Evolutionary conservation across 2,888 invertebrate species (phyloP).

Genomic region (Coelinius sp.): DNA sequence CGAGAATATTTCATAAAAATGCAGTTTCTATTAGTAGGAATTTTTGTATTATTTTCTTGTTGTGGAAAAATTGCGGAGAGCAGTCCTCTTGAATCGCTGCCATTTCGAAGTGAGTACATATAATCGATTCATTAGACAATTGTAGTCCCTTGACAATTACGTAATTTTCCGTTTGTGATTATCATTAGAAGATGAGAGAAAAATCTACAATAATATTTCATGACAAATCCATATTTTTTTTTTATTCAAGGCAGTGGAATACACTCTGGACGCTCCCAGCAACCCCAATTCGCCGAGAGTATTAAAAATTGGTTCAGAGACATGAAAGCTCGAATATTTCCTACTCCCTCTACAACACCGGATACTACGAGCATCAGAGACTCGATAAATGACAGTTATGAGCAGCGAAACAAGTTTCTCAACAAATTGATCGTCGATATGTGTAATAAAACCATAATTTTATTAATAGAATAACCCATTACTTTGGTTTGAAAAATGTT

Average conservation of each 20-base stretch:
- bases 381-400: conserved; percentile 37
- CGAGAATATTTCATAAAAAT: background rate
- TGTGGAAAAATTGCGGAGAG: background rate
- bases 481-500: background rate
- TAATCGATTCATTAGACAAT: background rate
- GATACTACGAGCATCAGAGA: conserved; percentile 10
- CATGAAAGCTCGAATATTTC: conserved; percentile 46
- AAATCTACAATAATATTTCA: background rate
- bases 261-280: conserved; percentile 1
- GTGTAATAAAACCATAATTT: conserved; percentile 44
- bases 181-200: background rate
- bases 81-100: background rate
- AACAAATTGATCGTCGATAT: conserved; percentile 46
- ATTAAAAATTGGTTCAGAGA: conserved; percentile 55
- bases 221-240: background rate
- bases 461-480: background rate
- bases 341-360: background rate
- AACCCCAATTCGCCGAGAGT: conserved; percentile 46
- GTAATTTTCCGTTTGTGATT: background rate
- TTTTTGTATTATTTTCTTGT: background rate
- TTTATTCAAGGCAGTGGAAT: background rate
- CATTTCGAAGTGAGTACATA: background rate
- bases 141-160: background rate
- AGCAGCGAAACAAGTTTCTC: conserved; percentile 29
- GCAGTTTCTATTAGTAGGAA: background rate